These are phyloP conservation scores for Shinisaurus crocodilurus DNA, from an alignment of 2,113 vertebrate species.

Conservation along the genomic window DNA sequence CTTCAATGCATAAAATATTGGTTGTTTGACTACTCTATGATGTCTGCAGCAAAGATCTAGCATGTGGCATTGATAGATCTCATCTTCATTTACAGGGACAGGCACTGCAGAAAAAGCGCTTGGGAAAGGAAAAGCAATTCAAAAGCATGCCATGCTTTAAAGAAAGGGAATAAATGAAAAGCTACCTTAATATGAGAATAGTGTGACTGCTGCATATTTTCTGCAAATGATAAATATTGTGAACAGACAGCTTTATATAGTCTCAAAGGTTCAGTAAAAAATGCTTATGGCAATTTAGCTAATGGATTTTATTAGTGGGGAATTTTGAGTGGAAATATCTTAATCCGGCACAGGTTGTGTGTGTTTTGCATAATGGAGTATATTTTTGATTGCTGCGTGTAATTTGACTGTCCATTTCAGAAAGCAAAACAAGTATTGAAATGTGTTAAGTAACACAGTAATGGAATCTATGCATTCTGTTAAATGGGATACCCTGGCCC, in stretches of 20 bases:
- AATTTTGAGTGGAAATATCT: neutral
- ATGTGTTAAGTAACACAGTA: neutral
- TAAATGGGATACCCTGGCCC: neutral
- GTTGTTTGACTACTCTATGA: neutral
- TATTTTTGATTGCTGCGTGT: slow-evolving; percentile 9
- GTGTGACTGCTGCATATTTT: neutral
- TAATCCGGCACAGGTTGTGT: slow-evolving; percentile 24
- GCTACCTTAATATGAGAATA: neutral
- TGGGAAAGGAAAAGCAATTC: neutral
- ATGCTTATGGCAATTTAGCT: slow-evolving; percentile 29
- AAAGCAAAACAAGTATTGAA: neutral
- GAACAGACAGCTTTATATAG: neutral
- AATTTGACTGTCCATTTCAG: slow-evolving; percentile 26
- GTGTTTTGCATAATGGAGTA: neutral
- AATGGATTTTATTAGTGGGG: slow-evolving; percentile 23
- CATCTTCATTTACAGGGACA: slow-evolving; percentile 22
- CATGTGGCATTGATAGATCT: neutral
- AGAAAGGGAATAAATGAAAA: neutral
- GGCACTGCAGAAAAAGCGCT: neutral
- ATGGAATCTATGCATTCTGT: neutral
- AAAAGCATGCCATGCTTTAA: neutral
- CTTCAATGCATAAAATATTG: neutral
- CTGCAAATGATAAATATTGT: neutral
- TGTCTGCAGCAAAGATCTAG: slow-evolving; percentile 21
- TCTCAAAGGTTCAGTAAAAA: slow-evolving; percentile 10